Evolutionary conservation across 2,797 vertebrate species (phyloP), one percentile per base, ranked within the genome.

Genomic region (Schizothorax lantsangensis): DNA sequence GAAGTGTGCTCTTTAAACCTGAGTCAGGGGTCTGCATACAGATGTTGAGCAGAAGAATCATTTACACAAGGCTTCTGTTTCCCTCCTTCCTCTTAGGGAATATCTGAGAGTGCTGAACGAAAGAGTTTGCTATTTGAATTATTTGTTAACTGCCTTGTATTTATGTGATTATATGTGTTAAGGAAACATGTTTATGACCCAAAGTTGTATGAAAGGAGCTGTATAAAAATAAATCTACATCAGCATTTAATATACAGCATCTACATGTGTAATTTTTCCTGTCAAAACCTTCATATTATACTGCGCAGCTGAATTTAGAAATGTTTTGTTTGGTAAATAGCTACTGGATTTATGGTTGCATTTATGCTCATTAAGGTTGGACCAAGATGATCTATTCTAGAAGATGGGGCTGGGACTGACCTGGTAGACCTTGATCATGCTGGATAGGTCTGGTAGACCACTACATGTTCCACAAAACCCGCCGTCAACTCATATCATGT

Each of bases 1-100:
- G 91, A 93, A 91, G 80, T 88, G 38, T 91, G 86, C 83, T 85
- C 89, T 79, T 89, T 45, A 91, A 93, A 92, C 91, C 91, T 81
- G 17, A 54, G 10, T 30, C 45, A 26, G 90, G 91, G 69, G 78
- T 45, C 84, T 91, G 86, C 80, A 88, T 71, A 83, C 40, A 1
- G 91, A 93, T 89, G 90, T 52, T 84, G 86, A 90, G 83, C 52
- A 17, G 75, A 88, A 79, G 40, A 19, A 49, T 6, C 15, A 47
- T 30, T 38, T 9, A 62, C 38, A 80, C 26, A 3, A 17, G 2
- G 15, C 59, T 36, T 71, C 17, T 30, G 77, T 36, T n/a, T 73
- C n/a, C 36, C 23, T n/a, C 38, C n/a, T 26, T n/a, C 7, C 6
- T 71, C 11, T 71, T 43, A 52, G 10, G 23, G 47, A 43, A 38